phyloP scores from a whole-genome alignment of 2,888 invertebrate species.

The Seira musarum region DNA sequence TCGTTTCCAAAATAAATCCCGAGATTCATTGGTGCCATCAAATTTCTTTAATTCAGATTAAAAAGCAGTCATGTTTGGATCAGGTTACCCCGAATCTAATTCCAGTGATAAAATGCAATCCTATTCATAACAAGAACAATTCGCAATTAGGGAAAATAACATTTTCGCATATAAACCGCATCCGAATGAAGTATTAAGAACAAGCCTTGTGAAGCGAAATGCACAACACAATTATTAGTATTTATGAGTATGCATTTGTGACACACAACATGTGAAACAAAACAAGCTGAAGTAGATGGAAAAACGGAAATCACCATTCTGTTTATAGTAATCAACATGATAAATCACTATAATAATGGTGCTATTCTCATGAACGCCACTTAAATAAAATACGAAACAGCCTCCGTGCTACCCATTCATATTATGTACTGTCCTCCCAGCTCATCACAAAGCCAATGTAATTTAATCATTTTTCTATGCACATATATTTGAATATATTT shows the following conservation, averaged over 20 bases:
- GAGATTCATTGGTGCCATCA: no score
- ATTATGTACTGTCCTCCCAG: no score
- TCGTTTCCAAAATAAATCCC: no score
- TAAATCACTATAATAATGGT: constrained; percentile 25
- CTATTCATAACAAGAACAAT: no score
- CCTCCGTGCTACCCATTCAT: constrained; percentile 4
- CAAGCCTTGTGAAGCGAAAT: background rate
- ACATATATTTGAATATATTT: constrained; percentile 41
- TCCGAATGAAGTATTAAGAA: no score
- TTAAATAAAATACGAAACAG: constrained; percentile 39
- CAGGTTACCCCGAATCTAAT: no score
- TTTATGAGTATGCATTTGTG: background rate
- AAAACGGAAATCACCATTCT: constrained; percentile 59
- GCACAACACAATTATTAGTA: background rate
- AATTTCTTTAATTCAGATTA: no score
- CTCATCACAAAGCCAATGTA: constrained; percentile 5
- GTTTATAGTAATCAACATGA: constrained; percentile 35
- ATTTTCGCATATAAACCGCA: no score
- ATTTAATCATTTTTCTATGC: constrained; percentile 47
- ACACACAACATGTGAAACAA: background rate
- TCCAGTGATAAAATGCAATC: no score
- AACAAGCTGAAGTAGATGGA: background rate
- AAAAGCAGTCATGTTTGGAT: no score
- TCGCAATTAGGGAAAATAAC: no score
- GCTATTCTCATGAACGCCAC: constrained; percentile 3